Evolutionary conservation across 2,888 invertebrate species (phyloP).

Genomic region (Hecatera dysodea): DNA sequence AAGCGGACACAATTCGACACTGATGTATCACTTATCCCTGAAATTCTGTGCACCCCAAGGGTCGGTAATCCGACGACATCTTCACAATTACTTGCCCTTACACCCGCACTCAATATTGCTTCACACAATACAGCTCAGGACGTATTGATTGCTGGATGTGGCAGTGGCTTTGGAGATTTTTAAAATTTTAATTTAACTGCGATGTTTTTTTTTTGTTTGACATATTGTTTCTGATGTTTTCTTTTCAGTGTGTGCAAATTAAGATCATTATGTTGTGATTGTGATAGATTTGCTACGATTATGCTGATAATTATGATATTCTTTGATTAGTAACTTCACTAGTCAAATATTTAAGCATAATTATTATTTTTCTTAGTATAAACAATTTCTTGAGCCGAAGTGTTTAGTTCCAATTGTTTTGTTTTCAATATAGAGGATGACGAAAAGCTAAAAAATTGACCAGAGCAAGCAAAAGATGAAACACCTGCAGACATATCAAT

Average conservation of each 20-base stretch:
- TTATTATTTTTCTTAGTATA: too few species aligned
- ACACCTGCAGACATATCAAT: too few species aligned
- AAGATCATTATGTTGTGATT: neutral
- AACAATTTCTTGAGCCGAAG: too few species aligned
- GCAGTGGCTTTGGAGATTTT: neutral
- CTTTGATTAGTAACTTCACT: too few species aligned
- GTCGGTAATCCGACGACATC: constrained; percentile 83
- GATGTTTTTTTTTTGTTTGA: neutral
- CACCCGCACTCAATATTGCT: constrained; percentile 86
- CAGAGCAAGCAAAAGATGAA: too few species aligned
- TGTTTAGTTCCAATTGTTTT: too few species aligned
- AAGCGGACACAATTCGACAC: constrained; percentile 79
- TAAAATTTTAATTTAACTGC: neutral
- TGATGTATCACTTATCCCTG: constrained; percentile 85
- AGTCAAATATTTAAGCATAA: too few species aligned
- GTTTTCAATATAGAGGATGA: too few species aligned
- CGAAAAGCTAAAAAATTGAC: too few species aligned
- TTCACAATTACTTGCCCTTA: constrained; percentile 87
- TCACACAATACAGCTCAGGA: constrained; percentile 74
- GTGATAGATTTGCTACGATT: too few species aligned
- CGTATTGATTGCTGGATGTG: constrained; percentile 41
- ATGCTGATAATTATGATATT: too few species aligned
- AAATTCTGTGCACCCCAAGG: constrained; percentile 69
- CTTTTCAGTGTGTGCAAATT: neutral
- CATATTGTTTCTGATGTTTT: neutral